Conservation (phyloP, 2,797 vertebrate species). For the Chrysolophus pictus region DNA sequence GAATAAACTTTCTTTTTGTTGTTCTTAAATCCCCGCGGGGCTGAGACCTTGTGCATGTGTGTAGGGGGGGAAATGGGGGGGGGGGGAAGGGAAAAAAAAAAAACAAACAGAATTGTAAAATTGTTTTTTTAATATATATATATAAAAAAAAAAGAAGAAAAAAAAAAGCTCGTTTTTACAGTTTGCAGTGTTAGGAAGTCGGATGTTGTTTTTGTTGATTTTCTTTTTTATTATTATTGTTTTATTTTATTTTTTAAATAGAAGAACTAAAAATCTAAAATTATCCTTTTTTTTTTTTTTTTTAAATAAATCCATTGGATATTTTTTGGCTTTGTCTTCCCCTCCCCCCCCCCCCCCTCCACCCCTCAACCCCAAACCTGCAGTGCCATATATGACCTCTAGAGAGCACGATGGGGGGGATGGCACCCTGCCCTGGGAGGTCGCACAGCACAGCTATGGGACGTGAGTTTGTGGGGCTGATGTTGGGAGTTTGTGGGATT, state of each 20-base stretch:
- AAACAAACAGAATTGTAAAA: slow-evolving; percentile 56
- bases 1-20: neutral
- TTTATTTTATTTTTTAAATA: slow-evolving; percentile 56
- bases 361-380: neutral
- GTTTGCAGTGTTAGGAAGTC: slow-evolving; percentile 73
- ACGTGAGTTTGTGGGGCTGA: neutral
- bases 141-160: too few relatives aligned
- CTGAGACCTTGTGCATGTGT: slow-evolving; percentile 77
- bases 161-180: slow-evolving; percentile 70
- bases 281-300: slow-evolving; percentile 74
- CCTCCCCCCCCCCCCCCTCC: neutral
- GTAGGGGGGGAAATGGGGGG: slow-evolving; percentile 30
- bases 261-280: slow-evolving; percentile 80
- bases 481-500: neutral
- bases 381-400: neutral
- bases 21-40: neutral
- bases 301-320: slow-evolving; percentile 73
- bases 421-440: neutral
- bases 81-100: too few relatives aligned
- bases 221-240: too few relatives aligned
- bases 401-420: neutral
- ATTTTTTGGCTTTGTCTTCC: slow-evolving; percentile 57
- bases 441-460: rapidly evolving
- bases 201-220: too few relatives aligned
- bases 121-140: slow-evolving; percentile 80